These are phyloP conservation scores for Micrasema longulum DNA, from an alignment of 1,140 invertebrate genomes.

Conservation along the genomic window DNA sequence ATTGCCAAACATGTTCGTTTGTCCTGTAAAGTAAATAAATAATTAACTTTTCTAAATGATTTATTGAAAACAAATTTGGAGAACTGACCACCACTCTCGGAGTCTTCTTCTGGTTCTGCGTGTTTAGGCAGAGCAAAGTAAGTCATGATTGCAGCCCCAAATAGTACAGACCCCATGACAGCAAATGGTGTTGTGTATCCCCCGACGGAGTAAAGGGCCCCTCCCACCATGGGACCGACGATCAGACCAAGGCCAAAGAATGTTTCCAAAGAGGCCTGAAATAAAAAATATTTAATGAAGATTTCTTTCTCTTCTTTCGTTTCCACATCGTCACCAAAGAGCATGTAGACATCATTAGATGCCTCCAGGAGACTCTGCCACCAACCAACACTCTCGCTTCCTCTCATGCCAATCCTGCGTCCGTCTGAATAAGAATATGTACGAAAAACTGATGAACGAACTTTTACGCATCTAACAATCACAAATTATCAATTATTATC, in stretches of 20 bases:
- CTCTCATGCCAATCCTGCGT: no score
- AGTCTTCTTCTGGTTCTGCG: conserved; percentile 68
- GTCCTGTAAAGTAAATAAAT: no score
- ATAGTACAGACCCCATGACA: conserved; percentile 81
- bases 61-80: neutral
- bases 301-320: no score
- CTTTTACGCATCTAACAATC: no score
- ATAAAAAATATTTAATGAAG: no score
- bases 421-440: no score
- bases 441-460: no score
- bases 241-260: conserved; percentile 91
- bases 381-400: neutral
- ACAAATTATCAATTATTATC: no score
- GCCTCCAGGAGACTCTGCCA: no score
- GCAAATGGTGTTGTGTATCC: conserved; percentile 91
- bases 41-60: neutral
- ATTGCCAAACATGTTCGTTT: no score
- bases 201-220: conserved; percentile 81
- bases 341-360: no score
- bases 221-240: conserved; percentile 87
- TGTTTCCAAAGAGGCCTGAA: conserved; percentile 86
- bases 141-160: conserved; percentile 81
- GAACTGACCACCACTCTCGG: conserved; percentile 71
- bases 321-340: no score
- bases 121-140: conserved; percentile 78